phyloP scores from a whole-genome alignment of 2,797 vertebrate genomes.

The Notolabrus celidotus region DNA sequence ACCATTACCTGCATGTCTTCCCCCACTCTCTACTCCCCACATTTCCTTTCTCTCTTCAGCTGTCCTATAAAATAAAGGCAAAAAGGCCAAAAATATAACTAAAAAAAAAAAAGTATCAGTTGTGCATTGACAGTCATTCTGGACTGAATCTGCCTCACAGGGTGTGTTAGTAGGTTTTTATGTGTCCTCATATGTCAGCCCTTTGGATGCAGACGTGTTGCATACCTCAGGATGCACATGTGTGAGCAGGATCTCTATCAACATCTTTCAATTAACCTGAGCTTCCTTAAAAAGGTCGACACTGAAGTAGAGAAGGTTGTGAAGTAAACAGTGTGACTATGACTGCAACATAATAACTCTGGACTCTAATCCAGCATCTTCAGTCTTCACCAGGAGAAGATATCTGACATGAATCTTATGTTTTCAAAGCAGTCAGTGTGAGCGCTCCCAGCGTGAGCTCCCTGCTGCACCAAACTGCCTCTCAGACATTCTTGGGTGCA shows the following conservation, averaged over 20 bases:
- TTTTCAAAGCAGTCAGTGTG: conserved; percentile 12
- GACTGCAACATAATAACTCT: not conserved
- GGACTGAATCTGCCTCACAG: not conserved
- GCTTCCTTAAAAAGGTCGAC: too few species aligned
- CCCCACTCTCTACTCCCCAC: too few species aligned
- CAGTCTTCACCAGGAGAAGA: not conserved
- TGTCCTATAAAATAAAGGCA: too few species aligned
- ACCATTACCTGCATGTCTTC: too few species aligned
- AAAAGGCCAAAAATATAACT: too few species aligned
- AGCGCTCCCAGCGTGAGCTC: conserved; percentile 17
- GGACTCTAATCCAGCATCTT: not conserved
- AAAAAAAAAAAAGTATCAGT: too few species aligned
- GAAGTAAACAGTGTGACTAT: too few species aligned
- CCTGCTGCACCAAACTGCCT: conserved; percentile 12
- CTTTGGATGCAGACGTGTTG: not conserved
- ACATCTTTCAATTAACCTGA: too few species aligned
- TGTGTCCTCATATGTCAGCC: not conserved
- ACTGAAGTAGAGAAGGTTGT: not conserved
- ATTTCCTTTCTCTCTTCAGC: too few species aligned
- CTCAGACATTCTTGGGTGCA: conserved; percentile 42
- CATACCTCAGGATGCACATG: too few species aligned
- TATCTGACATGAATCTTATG: conserved; percentile 14
- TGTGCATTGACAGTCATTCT: not conserved
- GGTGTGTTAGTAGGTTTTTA: not conserved
- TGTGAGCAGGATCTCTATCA: too few species aligned